Conservation (phyloP, 2,797 vertebrate species). For the Bovichtus diacanthus region DNA sequence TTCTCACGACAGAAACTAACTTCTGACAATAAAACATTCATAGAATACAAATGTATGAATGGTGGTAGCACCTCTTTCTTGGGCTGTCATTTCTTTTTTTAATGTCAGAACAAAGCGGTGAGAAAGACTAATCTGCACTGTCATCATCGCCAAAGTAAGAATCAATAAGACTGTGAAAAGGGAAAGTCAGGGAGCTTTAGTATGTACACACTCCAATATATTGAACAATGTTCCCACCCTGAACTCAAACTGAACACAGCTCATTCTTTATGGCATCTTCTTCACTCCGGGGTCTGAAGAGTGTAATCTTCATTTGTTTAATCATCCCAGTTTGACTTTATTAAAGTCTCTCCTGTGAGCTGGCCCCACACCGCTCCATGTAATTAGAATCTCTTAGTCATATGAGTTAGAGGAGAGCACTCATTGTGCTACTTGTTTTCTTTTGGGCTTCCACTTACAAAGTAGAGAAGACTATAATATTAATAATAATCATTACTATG, state of each 20-base stretch:
- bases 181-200: background rate
- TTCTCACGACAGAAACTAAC: background rate
- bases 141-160: constrained; percentile 6
- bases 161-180: background rate
- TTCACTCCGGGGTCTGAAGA: constrained; percentile 4
- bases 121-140: constrained; percentile 6
- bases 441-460: background rate
- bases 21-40: no score
- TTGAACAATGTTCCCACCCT: background rate
- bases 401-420: constrained; percentile 23
- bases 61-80: background rate
- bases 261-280: background rate
- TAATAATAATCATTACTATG: no score
- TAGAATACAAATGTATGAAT: background rate
- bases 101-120: constrained; percentile 1
- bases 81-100: constrained; percentile 2
- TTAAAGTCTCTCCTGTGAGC: constrained; percentile 50
- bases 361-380: constrained; percentile 17
- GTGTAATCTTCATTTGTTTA: constrained; percentile 39
- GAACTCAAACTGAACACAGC: background rate
- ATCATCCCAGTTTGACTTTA: constrained; percentile 53
- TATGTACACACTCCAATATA: background rate
- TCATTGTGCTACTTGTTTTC: background rate
- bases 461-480: background rate
- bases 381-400: constrained; percentile 45